phyloP scores from a whole-genome alignment of 2,888 invertebrate genomes.

The Polietes domitor region DNA sequence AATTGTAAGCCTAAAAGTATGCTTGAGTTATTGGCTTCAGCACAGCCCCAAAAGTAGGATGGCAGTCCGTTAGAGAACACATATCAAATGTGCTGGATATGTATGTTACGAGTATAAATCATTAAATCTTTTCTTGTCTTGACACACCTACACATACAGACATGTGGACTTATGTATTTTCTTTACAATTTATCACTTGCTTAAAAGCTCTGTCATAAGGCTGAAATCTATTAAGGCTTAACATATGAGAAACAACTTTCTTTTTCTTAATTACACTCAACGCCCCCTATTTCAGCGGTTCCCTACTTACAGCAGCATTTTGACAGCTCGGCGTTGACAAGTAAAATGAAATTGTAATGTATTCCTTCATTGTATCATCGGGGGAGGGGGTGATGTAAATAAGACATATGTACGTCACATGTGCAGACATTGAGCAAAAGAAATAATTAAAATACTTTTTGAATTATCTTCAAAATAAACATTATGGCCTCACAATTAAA shows the following conservation, averaged over 20 bases:
- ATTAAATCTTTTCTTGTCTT: slow-evolving; percentile 4
- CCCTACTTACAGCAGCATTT: neutral
- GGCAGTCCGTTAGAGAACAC: neutral
- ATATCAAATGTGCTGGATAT: neutral
- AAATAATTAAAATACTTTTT: neutral
- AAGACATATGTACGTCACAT: neutral
- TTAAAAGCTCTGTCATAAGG: neutral
- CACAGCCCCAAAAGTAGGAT: neutral
- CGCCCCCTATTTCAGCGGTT: neutral
- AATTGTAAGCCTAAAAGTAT: slow-evolving; percentile 2
- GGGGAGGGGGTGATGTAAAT: neutral
- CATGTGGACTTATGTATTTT: neutral
- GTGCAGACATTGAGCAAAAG: neutral
- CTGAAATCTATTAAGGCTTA: slow-evolving; percentile 14
- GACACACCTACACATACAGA: neutral
- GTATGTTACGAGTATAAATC: slow-evolving; percentile 9
- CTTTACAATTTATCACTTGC: slow-evolving; percentile 18
- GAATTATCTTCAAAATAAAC: neutral
- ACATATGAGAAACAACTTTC: slow-evolving; percentile 30
- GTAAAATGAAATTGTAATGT: slow-evolving; percentile 15
- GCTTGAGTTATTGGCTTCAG: neutral
- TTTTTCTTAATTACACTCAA: neutral
- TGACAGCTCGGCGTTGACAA: slow-evolving; percentile 19
- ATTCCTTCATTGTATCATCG: neutral
- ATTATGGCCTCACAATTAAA: neutral